A percentile compares a stretch with the other conserved stretches of the same genome.
Conservation (phyloP, 2,888 invertebrate genomes). For the Drosophila stalkeri region DNA sequence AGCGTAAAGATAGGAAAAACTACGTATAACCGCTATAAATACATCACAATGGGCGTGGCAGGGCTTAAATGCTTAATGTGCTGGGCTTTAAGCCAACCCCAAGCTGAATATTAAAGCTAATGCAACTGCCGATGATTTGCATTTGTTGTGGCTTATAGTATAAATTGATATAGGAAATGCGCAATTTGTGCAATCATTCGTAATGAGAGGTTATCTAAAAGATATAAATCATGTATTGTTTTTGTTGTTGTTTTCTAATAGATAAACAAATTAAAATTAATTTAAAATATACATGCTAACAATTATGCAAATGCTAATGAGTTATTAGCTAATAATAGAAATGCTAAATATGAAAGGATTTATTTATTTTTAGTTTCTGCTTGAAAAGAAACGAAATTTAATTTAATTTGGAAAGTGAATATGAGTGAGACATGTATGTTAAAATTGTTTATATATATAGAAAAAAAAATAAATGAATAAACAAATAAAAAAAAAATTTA, state of each 20-base stretch:
- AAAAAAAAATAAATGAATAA: too few relatives aligned
- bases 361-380: not conserved
- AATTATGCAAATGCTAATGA: not conserved
- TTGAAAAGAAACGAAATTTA: not conserved
- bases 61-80: conserved; percentile 63
- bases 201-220: conserved; percentile 15
- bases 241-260: not conserved
- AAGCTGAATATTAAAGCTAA: conserved; percentile 43
- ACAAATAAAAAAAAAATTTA: too few relatives aligned
- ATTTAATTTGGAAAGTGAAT: too few relatives aligned
- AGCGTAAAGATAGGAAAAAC: not conserved
- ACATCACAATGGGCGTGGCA: conserved; percentile 66
- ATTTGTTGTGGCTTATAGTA: conserved; percentile 35
- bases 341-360: not conserved
- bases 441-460: too few relatives aligned
- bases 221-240: not conserved
- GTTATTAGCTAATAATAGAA: not conserved
- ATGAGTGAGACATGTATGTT: too few relatives aligned
- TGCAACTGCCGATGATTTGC: conserved; percentile 51
- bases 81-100: conserved; percentile 53
- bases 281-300: not conserved
- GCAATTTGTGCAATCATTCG: conserved; percentile 28
- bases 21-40: conserved; percentile 55
- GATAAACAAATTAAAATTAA: not conserved
- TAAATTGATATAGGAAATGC: conserved; percentile 44